phyloP scores from a whole-genome alignment of 2,113 vertebrate species.

The Oreochromis aureus region DNA sequence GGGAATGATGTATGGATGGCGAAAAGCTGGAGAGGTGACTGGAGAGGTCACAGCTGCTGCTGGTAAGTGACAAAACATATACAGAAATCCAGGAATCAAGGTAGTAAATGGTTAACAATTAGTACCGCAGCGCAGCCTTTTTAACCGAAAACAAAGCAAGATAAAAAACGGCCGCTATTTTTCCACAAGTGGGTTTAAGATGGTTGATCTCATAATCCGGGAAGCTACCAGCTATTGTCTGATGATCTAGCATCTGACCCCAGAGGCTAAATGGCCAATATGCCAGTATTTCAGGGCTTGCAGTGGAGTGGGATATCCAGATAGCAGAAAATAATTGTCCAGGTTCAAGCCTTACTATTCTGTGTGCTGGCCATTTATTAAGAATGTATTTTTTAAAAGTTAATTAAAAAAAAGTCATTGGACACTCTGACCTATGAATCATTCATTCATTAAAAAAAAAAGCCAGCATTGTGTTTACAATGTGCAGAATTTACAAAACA shows the following conservation, averaged over 20 bases:
- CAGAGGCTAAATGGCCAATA: not conserved
- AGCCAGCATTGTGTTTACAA: not conserved
- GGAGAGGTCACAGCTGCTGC: not conserved
- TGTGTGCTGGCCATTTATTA: not conserved
- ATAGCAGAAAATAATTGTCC: not conserved
- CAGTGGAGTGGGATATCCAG: not conserved
- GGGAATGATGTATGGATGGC: conserved; percentile 37
- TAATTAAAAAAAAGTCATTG: not conserved
- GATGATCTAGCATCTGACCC: not conserved
- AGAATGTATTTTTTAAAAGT: not conserved
- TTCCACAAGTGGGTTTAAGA: not conserved
- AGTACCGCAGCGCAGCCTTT: not conserved
- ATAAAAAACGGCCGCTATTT: not conserved
- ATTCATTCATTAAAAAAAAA: not conserved
- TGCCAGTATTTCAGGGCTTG: not conserved
- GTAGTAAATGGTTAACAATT: not conserved
- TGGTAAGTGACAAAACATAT: not conserved
- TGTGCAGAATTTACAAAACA: not conserved
- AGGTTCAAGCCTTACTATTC: not conserved
- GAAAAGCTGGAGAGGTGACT: conserved; percentile 15
- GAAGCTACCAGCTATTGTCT: not conserved
- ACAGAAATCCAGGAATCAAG: not conserved
- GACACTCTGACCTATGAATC: not conserved
- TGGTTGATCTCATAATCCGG: not conserved
- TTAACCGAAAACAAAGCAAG: not conserved